Conservation (phyloP, 1,140 invertebrate genomes). For the Drosophila littoralis region DNA sequence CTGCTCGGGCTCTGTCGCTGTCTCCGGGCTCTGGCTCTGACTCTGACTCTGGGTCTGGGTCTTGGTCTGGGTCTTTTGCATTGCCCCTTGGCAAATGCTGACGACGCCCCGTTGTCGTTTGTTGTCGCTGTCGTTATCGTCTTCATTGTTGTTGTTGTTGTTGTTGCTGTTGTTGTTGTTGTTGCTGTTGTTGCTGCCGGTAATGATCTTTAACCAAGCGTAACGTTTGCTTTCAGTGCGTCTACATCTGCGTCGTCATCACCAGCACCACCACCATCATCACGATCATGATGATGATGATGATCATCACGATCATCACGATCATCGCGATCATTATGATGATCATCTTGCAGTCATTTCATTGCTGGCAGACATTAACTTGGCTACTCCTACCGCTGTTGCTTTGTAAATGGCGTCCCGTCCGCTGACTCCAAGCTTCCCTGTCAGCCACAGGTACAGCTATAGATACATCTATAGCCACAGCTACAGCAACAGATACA, state of each 20-base stretch:
- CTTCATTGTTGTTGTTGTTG: conserved; percentile 30
- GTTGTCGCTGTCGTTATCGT: conserved; percentile 22
- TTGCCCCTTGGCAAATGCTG: conserved; percentile 44
- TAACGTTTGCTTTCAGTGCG: conserved; percentile 82
- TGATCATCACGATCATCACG: conserved; percentile 19
- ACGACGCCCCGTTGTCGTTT: conserved; percentile 55
- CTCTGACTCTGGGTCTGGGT: conserved; percentile 23
- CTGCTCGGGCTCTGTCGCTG: not conserved
- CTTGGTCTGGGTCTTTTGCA: conserved; percentile 38
- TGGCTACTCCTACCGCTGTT: conserved; percentile 29
- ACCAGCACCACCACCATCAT: conserved; percentile 38
- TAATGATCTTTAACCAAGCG: conserved; percentile 83
- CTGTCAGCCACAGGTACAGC: conserved; percentile 1
- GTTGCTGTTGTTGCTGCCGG: conserved; percentile 72
- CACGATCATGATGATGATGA: conserved; percentile 1
- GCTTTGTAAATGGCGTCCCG: conserved; percentile 67
- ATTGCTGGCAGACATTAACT: conserved; percentile 46
- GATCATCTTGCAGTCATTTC: conserved; percentile 68
- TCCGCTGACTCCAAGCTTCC: conserved; percentile 44
- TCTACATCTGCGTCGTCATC: conserved; percentile 81
- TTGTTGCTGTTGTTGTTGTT: conserved; percentile 17
- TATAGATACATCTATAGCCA: conserved; percentile 14
- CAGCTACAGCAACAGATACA: not conserved
- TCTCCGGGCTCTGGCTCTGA: conserved; percentile 13
- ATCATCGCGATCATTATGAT: no score